Evolutionary conservation across 92 coral and sea anemone genomes (phyloP).

Genomic region (Epizoanthus rinbou): DNA sequence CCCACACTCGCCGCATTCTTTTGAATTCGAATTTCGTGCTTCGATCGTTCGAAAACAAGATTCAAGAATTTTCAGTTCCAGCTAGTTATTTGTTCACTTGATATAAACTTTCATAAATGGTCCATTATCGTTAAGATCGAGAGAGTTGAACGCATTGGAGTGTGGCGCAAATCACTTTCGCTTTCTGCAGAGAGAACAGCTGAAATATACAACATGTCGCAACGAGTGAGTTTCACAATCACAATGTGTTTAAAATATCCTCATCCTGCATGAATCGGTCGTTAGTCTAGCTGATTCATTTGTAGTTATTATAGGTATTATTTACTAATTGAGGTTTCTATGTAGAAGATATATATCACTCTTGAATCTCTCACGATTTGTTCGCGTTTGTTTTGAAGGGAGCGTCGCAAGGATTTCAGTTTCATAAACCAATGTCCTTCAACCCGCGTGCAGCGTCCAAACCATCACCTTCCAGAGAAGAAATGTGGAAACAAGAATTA

Average conservation of each 20-base stretch:
- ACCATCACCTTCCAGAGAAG: conserved; percentile 94
- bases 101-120: background rate
- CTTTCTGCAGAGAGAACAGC: background rate
- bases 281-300: background rate
- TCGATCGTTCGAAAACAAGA: conserved; percentile 30
- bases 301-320: too few species aligned
- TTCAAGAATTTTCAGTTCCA: background rate
- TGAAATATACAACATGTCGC: conserved; percentile 22
- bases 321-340: background rate
- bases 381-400: conserved; percentile 32
- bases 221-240: conserved; percentile 15
- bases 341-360: background rate
- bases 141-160: background rate
- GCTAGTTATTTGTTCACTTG: background rate
- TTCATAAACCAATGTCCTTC: conserved; percentile 90
- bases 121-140: background rate
- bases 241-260: background rate
- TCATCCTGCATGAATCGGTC: background rate
- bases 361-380: background rate
- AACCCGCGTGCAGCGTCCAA: conserved; percentile 71
- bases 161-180: background rate
- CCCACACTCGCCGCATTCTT: conserved; percentile 47
- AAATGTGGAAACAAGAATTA: conserved; percentile 82
- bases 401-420: conserved; percentile 43
- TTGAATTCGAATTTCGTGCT: conserved; percentile 44